Evolutionary conservation across 2,113 vertebrate genomes (phyloP).

Genomic region (Ancistrus triradiatus): DNA sequence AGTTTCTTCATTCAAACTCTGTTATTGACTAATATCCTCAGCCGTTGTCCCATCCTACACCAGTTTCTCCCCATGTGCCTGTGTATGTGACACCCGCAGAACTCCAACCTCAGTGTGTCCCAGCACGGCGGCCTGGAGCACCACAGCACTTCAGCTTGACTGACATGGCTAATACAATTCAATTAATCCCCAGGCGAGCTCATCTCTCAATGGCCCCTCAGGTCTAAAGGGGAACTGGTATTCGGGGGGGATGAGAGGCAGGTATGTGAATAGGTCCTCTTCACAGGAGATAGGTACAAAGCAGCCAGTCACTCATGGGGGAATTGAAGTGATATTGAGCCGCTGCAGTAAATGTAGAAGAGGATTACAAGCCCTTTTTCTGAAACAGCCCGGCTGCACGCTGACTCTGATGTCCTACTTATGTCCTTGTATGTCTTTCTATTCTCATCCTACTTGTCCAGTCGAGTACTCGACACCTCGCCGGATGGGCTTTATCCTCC

Average conservation of each 20-base stretch:
- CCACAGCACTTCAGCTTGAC: slow-evolving; percentile 36
- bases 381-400: slow-evolving; percentile 20
- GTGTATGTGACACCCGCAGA: slow-evolving; percentile 3
- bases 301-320: slow-evolving; percentile 40
- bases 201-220: slow-evolving; percentile 38
- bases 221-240: slow-evolving; percentile 41
- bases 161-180: slow-evolving; percentile 43
- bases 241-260: slow-evolving; percentile 29
- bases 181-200: slow-evolving; percentile 43
- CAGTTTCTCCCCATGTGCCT: background rate
- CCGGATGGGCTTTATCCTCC: slow-evolving; percentile 9
- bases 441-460: slow-evolving; percentile 1
- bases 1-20: too few relatives aligned
- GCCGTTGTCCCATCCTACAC: background rate
- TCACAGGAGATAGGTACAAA: slow-evolving; percentile 47
- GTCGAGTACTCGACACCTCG: slow-evolving; percentile 2
- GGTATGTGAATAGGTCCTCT: slow-evolving; percentile 47
- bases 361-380: slow-evolving; percentile 53
- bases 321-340: slow-evolving; percentile 46
- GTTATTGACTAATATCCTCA: background rate
- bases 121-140: slow-evolving; percentile 21
- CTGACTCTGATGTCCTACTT: slow-evolving; percentile 31
- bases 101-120: slow-evolving; percentile 6
- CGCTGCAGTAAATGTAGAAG: slow-evolving; percentile 41
- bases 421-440: slow-evolving; percentile 39